These are phyloP conservation scores for Bombus terrestris DNA, from an alignment of 1,140 invertebrate genomes.

Conservation along the genomic window DNA sequence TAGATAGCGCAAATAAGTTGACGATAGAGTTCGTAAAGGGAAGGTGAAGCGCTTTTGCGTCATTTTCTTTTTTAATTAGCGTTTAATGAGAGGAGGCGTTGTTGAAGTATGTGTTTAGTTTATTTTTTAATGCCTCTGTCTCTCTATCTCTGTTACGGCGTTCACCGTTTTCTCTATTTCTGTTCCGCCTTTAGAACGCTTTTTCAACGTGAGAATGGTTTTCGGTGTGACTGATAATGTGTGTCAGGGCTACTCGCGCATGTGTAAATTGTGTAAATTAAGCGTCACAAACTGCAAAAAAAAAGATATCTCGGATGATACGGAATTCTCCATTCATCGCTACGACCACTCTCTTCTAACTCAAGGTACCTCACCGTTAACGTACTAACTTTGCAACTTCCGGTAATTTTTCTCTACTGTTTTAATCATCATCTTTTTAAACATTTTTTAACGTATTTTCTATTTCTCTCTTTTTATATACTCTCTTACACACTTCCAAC, in stretches of 20 bases:
- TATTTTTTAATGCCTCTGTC: slow-evolving; percentile 37
- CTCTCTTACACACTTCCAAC: slow-evolving; percentile 29
- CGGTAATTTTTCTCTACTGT: slow-evolving; percentile 56
- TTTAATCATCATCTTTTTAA: slow-evolving; percentile 58
- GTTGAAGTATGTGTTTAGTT: slow-evolving; percentile 15
- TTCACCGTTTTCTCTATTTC: slow-evolving; percentile 43
- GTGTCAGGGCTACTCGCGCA: slow-evolving; percentile 74
- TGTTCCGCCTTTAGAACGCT: slow-evolving; percentile 50
- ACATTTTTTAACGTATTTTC: slow-evolving; percentile 61
- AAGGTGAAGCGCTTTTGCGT: slow-evolving; percentile 32
- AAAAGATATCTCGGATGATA: slow-evolving; percentile 53
- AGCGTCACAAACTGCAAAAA: slow-evolving; percentile 61
- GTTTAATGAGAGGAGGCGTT: slow-evolving; percentile 21
- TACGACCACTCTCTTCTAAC: slow-evolving; percentile 63
- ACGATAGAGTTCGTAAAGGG: slow-evolving; percentile 6
- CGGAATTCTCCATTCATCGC: slow-evolving; percentile 66
- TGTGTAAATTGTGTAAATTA: slow-evolving; percentile 73
- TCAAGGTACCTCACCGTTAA: slow-evolving; percentile 62
- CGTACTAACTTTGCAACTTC: slow-evolving; percentile 58
- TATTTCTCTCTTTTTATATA: slow-evolving; percentile 35
- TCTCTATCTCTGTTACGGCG: slow-evolving; percentile 33
- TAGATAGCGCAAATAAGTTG: slow-evolving; percentile 31
- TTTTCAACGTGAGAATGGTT: slow-evolving; percentile 68
- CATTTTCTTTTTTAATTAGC: slow-evolving; percentile 23
- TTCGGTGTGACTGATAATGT: slow-evolving; percentile 61